These are phyloP conservation scores for Bombus impatiens DNA, from an alignment of 1,140 invertebrate genomes.

Conservation along the genomic window DNA sequence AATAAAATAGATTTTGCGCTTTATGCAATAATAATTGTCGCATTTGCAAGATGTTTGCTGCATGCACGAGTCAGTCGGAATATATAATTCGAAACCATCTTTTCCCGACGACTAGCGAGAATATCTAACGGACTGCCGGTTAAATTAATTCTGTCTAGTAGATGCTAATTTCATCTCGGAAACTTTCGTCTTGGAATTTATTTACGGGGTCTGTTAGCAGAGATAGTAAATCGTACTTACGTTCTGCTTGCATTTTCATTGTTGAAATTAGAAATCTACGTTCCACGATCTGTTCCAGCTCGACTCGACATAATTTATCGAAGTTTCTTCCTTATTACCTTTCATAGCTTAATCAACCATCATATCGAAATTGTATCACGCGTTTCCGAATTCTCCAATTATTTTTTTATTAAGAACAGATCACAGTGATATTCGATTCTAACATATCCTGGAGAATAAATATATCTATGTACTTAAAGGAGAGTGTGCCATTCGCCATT, in stretches of 20 bases:
- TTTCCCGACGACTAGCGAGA: not conserved
- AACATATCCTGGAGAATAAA: too few relatives aligned
- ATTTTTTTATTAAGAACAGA: too few relatives aligned
- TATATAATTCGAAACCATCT: not conserved
- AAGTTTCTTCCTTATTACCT: too few relatives aligned
- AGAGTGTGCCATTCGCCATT: too few relatives aligned
- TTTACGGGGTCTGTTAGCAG: constrained; percentile 47
- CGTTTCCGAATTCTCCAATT: not conserved
- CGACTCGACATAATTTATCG: not conserved
- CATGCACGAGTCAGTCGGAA: not conserved
- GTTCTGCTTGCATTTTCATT: not conserved
- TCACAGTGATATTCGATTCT: too few relatives aligned
- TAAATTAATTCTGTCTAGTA: constrained; percentile 25
- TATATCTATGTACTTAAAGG: too few relatives aligned
- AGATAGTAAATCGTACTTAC: constrained; percentile 13
- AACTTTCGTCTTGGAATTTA: constrained; percentile 51
- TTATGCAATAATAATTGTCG: not conserved
- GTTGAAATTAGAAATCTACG: constrained; percentile 7
- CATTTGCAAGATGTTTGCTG: not conserved
- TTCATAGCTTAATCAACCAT: not conserved
- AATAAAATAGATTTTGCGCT: not conserved
- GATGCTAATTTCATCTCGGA: constrained; percentile 11
- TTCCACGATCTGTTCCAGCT: constrained; percentile 8
- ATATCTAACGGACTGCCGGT: constrained; percentile 1
- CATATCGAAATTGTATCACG: too few relatives aligned